phyloP scores from a whole-genome alignment of 1,140 invertebrate genomes.

The Drosophila eugracilis region DNA sequence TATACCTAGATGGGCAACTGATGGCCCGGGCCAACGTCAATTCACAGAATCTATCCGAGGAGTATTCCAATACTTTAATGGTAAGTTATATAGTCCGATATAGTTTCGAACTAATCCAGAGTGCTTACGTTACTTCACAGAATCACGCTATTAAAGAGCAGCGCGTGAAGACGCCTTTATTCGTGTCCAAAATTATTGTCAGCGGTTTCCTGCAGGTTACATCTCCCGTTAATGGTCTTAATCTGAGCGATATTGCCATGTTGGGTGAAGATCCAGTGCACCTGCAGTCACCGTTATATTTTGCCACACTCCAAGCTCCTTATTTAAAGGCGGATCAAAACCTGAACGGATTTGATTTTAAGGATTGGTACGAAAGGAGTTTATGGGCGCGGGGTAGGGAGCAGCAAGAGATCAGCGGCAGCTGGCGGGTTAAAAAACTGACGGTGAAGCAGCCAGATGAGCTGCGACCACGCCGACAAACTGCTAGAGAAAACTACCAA shows the following conservation, averaged over 20 bases:
- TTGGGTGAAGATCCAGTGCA: conserved; percentile 30
- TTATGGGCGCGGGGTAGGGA: conserved; percentile 48
- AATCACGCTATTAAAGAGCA: conserved; percentile 40
- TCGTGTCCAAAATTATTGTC: conserved; percentile 50
- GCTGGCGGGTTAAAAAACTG: conserved; percentile 69
- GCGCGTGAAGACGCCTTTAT: conserved; percentile 56
- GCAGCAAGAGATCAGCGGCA: conserved; percentile 64
- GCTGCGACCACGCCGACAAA: conserved; percentile 44
- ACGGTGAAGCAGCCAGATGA: conserved; percentile 38
- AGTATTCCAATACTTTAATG: conserved; percentile 74
- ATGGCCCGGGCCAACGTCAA: conserved; percentile 52
- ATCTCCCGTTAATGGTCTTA: conserved; percentile 48
- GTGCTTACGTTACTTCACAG: conserved; percentile 17
- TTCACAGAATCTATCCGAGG: conserved; percentile 48
- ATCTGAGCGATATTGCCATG: conserved; percentile 65
- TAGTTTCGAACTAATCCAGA: neutral
- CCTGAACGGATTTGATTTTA: conserved; percentile 68
- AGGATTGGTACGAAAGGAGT: conserved; percentile 58
- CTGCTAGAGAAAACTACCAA: conserved; percentile 11
- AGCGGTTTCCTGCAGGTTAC: conserved; percentile 24
- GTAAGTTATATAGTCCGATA: conserved; percentile 34
- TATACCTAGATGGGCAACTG: conserved; percentile 51
- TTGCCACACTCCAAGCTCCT: conserved; percentile 48
- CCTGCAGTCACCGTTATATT: conserved; percentile 69
- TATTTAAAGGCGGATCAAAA: conserved; percentile 43